Percentiles rank a stretch among this genome's conserved stretches.
Evolutionary conservation across 2,888 invertebrate genomes (phyloP).

Genomic region (Zele albiditarsus): DNA sequence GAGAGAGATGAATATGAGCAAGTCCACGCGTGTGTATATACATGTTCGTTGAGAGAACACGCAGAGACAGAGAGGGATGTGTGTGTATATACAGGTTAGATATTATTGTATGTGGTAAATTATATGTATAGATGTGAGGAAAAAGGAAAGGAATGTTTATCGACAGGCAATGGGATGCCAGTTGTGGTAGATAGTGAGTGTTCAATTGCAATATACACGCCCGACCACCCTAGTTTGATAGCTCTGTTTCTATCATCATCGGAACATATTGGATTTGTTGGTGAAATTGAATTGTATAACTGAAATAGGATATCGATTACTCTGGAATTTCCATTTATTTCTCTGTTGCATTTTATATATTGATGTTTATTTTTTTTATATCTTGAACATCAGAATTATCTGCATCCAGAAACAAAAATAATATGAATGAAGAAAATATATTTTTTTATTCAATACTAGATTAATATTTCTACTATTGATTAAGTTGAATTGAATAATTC

Average conservation of each 20-base stretch:
- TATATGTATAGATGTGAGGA: not conserved
- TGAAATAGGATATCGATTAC: constrained; percentile 35
- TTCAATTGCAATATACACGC: constrained; percentile 11
- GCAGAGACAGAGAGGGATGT: not conserved
- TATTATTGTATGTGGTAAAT: not conserved
- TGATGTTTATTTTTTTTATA: not conserved
- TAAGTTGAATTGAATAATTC: no score
- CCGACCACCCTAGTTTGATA: constrained; percentile 41
- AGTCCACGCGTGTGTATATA: constrained; percentile 27
- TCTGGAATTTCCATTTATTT: constrained; percentile 28
- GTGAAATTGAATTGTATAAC: constrained; percentile 21
- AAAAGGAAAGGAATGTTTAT: constrained; percentile 40
- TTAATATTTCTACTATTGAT: no score
- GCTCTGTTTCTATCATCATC: constrained; percentile 38
- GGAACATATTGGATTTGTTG: constrained; percentile 38
- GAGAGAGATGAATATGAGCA: not conserved
- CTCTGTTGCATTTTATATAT: constrained; percentile 4
- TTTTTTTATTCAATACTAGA: no score
- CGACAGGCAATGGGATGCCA: constrained; percentile 34
- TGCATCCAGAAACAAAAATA: not conserved
- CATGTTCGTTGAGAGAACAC: constrained; percentile 5
- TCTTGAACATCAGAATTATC: not conserved
- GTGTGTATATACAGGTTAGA: not conserved
- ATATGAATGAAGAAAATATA: not conserved
- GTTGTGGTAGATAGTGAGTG: constrained; percentile 25